Conservation (phyloP, 2,797 vertebrate species). For the Amazona finschi region DNA sequence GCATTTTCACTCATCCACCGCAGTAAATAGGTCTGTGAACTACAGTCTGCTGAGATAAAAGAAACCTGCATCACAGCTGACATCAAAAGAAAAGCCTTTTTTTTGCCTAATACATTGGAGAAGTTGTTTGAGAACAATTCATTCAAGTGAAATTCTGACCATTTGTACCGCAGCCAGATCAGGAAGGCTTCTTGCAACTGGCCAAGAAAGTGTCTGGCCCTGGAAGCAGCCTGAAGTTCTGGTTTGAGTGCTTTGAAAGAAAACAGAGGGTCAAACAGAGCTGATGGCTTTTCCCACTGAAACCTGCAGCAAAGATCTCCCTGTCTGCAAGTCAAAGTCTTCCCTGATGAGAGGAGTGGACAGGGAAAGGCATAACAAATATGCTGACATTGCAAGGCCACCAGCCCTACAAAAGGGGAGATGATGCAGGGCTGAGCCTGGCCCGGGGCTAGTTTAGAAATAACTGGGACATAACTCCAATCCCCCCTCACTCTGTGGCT, state of each 20-base stretch:
- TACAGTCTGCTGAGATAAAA: not conserved
- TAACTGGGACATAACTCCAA: not conserved
- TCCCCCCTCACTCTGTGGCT: not conserved
- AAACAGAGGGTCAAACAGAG: not conserved
- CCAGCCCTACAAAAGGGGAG: not conserved
- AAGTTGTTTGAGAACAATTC: not conserved
- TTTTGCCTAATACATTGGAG: constrained; percentile 1
- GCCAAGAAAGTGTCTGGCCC: constrained; percentile 21
- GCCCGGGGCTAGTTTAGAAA: not conserved
- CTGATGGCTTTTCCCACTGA: not conserved
- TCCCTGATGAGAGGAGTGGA: not conserved
- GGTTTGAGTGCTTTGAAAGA: not conserved
- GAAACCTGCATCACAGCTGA: not conserved
- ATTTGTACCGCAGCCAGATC: not conserved
- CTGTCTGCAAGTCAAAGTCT: not conserved
- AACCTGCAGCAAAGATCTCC: not conserved
- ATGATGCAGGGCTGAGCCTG: not conserved
- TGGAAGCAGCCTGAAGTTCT: not conserved
- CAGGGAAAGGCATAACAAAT: not conserved
- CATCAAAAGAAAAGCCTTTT: not conserved
- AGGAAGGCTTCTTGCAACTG: not conserved
- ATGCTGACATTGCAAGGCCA: not conserved
- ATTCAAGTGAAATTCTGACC: constrained; percentile 25
- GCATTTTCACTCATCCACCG: not conserved
- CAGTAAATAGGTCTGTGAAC: not conserved